Evolutionary conservation across 2,113 vertebrate genomes (phyloP).

Genomic region (Corvus cornix): DNA sequence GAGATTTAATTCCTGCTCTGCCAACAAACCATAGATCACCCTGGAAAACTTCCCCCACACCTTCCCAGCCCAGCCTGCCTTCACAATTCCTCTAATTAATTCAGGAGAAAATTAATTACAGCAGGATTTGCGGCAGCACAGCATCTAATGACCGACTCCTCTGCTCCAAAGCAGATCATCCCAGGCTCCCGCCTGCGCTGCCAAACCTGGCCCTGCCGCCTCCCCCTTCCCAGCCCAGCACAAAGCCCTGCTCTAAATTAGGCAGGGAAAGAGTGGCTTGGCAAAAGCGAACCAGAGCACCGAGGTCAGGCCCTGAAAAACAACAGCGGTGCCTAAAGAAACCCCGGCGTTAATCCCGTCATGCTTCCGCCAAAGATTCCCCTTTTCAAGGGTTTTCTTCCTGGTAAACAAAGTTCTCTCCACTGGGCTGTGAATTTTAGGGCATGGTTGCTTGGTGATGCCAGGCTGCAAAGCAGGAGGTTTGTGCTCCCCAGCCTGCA

Average conservation of each 20-base stretch:
- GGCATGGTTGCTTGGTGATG: conserved; percentile 72
- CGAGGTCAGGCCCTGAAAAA: conserved; percentile 74
- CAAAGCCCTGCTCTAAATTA: conserved; percentile 66
- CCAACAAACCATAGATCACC: background rate
- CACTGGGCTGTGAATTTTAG: conserved; percentile 67
- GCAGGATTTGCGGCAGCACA: conserved; percentile 69
- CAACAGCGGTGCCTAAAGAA: conserved; percentile 73
- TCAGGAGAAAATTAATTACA: conserved; percentile 86
- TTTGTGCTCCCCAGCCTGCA: background rate
- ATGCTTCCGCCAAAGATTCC: conserved; percentile 76
- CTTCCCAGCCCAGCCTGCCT: background rate
- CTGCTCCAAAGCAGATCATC: conserved; percentile 22
- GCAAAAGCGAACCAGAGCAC: conserved; percentile 47
- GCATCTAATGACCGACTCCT: conserved; percentile 60
- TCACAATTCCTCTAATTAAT: conserved; percentile 81
- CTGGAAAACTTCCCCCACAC: conserved; percentile 9
- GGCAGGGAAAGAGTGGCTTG: conserved; percentile 73
- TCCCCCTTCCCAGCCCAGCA: conserved; percentile 17
- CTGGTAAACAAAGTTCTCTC: conserved; percentile 77
- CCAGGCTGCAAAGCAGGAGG: conserved; percentile 2
- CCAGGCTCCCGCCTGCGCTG: conserved; percentile 22
- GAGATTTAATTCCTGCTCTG: background rate
- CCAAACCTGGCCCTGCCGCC: background rate
- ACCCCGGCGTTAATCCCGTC: conserved; percentile 65
- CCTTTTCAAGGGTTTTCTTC: conserved; percentile 78